Conservation (phyloP, 2,113 vertebrate species). For the Cheilinus undulatus region DNA sequence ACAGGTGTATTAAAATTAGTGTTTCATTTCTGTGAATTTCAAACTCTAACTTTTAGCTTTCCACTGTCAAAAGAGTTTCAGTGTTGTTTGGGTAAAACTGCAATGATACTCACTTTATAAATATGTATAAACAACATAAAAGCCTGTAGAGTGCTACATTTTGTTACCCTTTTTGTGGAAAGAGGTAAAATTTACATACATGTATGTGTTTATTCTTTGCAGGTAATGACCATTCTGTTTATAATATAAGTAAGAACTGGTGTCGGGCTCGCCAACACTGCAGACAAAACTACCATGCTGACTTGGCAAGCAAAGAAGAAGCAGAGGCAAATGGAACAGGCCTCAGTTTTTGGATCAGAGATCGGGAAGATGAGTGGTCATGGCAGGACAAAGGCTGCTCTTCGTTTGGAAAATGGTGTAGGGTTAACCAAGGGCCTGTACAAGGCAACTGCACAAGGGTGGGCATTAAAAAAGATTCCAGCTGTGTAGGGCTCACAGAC, state of each 20-base stretch:
- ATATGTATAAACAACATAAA: not conserved
- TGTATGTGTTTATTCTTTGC: not conserved
- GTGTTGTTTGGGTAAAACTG: no score
- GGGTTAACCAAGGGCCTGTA: no score
- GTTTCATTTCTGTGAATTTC: no score
- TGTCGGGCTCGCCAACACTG: conserved; percentile 64
- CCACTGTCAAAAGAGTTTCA: no score
- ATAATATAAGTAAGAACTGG: conserved; percentile 29
- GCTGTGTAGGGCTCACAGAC: fast-evolving
- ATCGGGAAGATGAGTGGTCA: conserved; percentile 47
- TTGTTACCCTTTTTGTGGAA: not conserved
- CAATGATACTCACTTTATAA: no score
- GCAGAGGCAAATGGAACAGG: not conserved
- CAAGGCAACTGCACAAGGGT: not conserved
- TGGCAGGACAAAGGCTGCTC: conserved; percentile 64
- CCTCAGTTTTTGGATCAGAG: conserved; percentile 66
- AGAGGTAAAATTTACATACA: not conserved
- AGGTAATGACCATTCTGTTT: not conserved
- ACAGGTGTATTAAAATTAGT: no score
- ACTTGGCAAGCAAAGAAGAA: conserved; percentile 43
- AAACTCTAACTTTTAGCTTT: no score
- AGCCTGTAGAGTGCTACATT: not conserved
- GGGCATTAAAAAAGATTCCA: not conserved
- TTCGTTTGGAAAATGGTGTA: conserved; percentile 26
- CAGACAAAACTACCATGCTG: not conserved